Conservation (phyloP, 2,888 invertebrate genomes). For the Chymomyza amoena region DNA sequence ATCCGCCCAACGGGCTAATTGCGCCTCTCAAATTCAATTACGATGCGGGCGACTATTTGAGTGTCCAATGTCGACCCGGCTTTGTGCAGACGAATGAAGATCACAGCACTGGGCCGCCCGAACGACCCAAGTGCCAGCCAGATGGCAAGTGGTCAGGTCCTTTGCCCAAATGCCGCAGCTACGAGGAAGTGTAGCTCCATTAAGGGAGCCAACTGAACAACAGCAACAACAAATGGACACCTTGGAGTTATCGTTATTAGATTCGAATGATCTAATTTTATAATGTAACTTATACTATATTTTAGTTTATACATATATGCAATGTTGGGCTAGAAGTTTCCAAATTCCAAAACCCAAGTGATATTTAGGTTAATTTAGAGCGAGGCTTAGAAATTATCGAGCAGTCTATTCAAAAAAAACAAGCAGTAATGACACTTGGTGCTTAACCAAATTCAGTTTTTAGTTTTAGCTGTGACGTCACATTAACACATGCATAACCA, state of each 20-base stretch:
- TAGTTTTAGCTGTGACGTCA: background rate
- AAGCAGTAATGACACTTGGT: background rate
- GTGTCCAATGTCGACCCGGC: constrained; percentile 85
- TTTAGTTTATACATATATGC: background rate
- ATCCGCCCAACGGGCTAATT: constrained; percentile 85
- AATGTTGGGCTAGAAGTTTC: constrained; percentile 25
- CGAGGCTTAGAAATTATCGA: constrained; percentile 60
- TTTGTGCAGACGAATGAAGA: constrained; percentile 80
- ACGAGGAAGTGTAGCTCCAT: constrained; percentile 81
- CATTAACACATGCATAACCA: background rate
- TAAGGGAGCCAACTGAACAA: background rate
- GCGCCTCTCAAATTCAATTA: constrained; percentile 87
- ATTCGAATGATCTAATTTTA: background rate
- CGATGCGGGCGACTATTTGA: constrained; percentile 86
- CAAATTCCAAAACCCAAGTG: constrained; percentile 65
- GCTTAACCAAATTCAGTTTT: background rate
- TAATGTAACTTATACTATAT: background rate
- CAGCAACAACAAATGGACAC: constrained; percentile 6
- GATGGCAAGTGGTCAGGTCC: constrained; percentile 86
- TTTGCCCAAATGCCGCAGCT: constrained; percentile 84
- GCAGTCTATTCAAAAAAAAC: too few relatives aligned
- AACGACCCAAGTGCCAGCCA: constrained; percentile 83
- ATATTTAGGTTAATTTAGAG: constrained; percentile 76
- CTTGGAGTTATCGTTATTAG: constrained; percentile 6
- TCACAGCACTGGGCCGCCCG: constrained; percentile 80